Evolutionary conservation across 2,888 invertebrate genomes (phyloP).

Genomic region (Agriopis aurantiaria): DNA sequence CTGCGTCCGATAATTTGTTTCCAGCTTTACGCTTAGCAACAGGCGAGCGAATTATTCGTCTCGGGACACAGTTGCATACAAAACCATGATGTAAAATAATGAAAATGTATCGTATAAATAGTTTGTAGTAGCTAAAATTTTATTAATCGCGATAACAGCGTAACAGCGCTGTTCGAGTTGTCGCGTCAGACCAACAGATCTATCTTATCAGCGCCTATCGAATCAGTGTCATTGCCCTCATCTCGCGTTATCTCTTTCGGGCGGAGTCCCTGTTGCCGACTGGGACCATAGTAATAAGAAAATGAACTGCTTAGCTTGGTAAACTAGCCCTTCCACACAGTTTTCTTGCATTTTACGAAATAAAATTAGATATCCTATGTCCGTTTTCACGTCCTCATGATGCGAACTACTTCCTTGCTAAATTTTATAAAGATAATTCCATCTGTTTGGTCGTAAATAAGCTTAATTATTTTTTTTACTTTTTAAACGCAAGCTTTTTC

Average conservation of each 20-base stretch:
- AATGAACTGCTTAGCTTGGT: not conserved
- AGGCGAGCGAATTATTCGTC: too few species aligned
- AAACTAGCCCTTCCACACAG: not conserved
- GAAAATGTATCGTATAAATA: not conserved
- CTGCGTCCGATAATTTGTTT: too few species aligned
- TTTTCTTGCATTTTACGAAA: not conserved
- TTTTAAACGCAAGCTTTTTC: too few species aligned
- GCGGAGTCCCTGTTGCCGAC: constrained; percentile 13
- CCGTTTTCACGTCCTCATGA: too few species aligned
- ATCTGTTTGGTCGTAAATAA: too few species aligned
- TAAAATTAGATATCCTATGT: too few species aligned
- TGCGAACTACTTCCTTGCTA: too few species aligned
- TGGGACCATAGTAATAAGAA: constrained; percentile 16
- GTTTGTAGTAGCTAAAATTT: not conserved
- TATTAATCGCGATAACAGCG: constrained; percentile 12
- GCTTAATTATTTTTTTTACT: too few species aligned
- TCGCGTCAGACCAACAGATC: constrained; percentile 4
- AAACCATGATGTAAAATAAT: too few species aligned
- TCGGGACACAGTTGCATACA: too few species aligned
- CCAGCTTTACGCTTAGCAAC: too few species aligned
- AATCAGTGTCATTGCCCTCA: constrained; percentile 63
- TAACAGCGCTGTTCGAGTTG: not conserved
- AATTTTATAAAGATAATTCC: too few species aligned
- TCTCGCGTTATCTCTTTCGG: constrained; percentile 58
- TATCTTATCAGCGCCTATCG: constrained; percentile 61